Evolutionary conservation across 2,797 vertebrate genomes (phyloP), one percentile per base, ranked within the genome.

Genomic region (Macropodus opercularis): DNA sequence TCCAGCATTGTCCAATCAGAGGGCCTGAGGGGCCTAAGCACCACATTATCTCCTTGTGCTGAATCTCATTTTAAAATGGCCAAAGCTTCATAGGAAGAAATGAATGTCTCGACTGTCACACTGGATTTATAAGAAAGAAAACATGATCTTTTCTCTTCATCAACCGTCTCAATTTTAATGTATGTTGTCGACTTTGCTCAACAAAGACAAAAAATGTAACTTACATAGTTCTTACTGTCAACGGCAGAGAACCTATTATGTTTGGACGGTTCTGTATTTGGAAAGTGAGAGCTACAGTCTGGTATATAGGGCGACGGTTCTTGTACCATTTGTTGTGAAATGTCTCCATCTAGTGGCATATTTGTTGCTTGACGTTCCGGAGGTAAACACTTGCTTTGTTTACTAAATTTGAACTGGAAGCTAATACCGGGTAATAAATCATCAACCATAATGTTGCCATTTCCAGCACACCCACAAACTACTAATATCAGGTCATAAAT

Each of bases 1-100:
- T 81, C 58, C 46, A 40, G 58, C n/a, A 17, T 13, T 2, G 61
- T 65, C 85, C 86, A 86, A 78, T 84, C 77, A 75, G 42, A 56
- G 34, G 67, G 46, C 61, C 59, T 46, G 42, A 58, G 40, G 27
- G 70, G 64, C 62, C 57, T 36, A 19, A 54, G 70, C 18, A 77
- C 61, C 71, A 79, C 66, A 80, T 18, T 9, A 31, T 23, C 38
- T 54, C 44, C 35, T 22, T 67, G 63, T 18, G 46, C 41, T 56
- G 34, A 67, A 32, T 68, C 46, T 57, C 6, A 9, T 3, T 58
- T 54, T n/a, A 63, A 29, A 47, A 38, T 26, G 46, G 29, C n/a
- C 36, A 32, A 4, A 43, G 19, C 8, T 23, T 54, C 19, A 51
- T 22, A 2, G 2, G 34, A 26, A 29, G 9, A 8, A 3, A 29